Base-by-base conservation (phyloP, 1,140 invertebrate species). In the Pollicipes pollicipes region DNA sequence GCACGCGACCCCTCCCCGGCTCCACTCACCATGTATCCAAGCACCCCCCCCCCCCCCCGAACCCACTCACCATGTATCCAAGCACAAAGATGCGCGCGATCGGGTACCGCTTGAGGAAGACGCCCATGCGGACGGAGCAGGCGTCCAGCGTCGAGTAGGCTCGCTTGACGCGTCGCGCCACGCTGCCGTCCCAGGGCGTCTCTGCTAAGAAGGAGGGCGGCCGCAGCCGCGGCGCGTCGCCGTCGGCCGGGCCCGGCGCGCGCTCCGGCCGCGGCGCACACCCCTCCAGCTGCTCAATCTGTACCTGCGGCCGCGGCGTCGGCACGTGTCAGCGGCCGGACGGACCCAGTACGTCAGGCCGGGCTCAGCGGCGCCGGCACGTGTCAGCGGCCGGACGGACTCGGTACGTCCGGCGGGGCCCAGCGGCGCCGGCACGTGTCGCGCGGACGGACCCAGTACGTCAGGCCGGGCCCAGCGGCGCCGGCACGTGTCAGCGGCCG, bases 31-130 rank as follows among this genome's bases (percentile, higher is more conserved):
- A 6, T 21, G 13, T 21, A 3, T 58, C 6, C 45, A 21, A 58
- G 6, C 45, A 58, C 2, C 45, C 6, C 45, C 45, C 3, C 45
- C 13, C 6, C 45, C 45, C 45, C n/a, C n/a, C n/a, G n/a, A n/a
- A 17, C 6, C 17, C 8, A 21, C 45, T 58, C 45, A 58, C 85
- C 82, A 88, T 87, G 76, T 92, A 92, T 72, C 87, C 80, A 70
- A 93, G 83, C 21, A 91, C 85, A 79, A 90, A 85, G 69, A 91
- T 86, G 74, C 90, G 83, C 58, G 89, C 88, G 70, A 90, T 81
- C 8, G 90, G 90, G 83, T 92, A 90, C 72, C 89, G 81, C 71
- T 90, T 82, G 35, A 93, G 79, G 80, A 92, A 92, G 26, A 90
- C 83, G 27, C 90, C 90, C 29, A 90, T 84, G 70, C 89, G 82